Base-by-base conservation (phyloP, 2,888 invertebrate species). In the Malthinus seriepunctatus region DNA sequence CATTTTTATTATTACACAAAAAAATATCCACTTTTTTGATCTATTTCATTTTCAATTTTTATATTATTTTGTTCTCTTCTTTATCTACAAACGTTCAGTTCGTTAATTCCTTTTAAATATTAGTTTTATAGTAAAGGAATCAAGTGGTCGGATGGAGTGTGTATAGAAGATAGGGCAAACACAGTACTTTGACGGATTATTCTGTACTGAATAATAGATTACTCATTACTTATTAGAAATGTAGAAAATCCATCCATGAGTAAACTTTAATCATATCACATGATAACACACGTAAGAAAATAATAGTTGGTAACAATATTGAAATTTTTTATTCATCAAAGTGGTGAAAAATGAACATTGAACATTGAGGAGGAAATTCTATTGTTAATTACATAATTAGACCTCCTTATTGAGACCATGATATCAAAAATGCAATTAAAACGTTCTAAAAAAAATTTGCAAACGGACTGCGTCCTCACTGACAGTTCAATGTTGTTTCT, bases 171-270 rank as follows among this genome's bases (percentile, higher is more conserved):
- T 73, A 75, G 69, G 73, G 71, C 69, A 68, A 70, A 71, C 69
- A 69, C 71, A 63, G 67, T 68, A 71, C 74, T 73, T 73, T 75
- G 73, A 74, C 72, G 73, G 73, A 75, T 75, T 75, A 75, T 69
- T 66, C 67, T 70, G 70, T 69, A 73, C 69, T 72, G 71, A 73
- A 73, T 73, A 73, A 73, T 72, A 73, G 72, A 69, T 71, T 54
- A 69, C 69, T 67, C 66, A 70, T 68, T 66, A 63, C 63, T 23
- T 63, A 65, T 52, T 55, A 60, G 65, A 64, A 65, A 65, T 60
- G 60, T 61, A 56, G 60, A 57, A 53, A 50, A 23, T 44, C 45
- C 49, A 60, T 61, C 53, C 56, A 47, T 45, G 57, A 56, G 33
- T 49, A 45, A 31, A 46, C 56, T 53, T 56, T 63, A 65, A 65